A percentile compares a stretch with the other conserved stretches of the same genome.
Conservation (phyloP, 2,888 invertebrate genomes). For the Melieria picta region DNA sequence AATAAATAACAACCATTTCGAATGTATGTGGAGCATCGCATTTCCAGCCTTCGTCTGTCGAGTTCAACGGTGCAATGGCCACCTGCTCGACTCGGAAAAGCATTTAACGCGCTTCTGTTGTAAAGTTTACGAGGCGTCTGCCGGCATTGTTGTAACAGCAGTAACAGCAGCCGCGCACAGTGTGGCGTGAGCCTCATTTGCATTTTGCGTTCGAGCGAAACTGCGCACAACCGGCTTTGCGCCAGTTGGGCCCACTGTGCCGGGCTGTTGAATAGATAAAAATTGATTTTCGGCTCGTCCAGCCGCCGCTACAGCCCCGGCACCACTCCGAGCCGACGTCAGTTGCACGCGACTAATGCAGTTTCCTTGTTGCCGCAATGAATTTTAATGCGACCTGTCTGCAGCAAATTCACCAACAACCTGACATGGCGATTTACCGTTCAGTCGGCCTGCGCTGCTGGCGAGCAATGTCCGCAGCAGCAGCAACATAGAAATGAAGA, state of each 20-base stretch:
- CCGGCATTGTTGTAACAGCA: background rate
- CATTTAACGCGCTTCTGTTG: background rate
- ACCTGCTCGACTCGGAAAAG: too few species aligned
- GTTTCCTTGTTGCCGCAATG: constrained; percentile 8
- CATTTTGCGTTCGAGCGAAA: too few species aligned
- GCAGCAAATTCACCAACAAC: too few species aligned
- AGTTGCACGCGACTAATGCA: constrained; percentile 15
- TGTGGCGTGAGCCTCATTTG: background rate
- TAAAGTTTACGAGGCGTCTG: background rate
- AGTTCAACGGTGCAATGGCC: too few species aligned
- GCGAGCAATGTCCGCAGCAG: too few species aligned
- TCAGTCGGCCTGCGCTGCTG: too few species aligned
- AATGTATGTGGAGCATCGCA: too few species aligned
- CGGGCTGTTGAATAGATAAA: background rate
- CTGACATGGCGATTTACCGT: too few species aligned
- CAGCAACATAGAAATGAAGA: too few species aligned
- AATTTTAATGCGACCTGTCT: too few species aligned
- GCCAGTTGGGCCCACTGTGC: background rate
- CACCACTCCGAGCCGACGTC: background rate
- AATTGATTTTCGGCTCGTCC: background rate
- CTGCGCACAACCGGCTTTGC: background rate
- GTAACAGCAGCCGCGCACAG: background rate
- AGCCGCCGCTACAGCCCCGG: background rate
- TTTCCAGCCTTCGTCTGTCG: too few species aligned
- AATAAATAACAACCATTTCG: too few species aligned